phyloP scores from a whole-genome alignment of 2,797 vertebrate genomes.

The Aphelocoma californica region DNA sequence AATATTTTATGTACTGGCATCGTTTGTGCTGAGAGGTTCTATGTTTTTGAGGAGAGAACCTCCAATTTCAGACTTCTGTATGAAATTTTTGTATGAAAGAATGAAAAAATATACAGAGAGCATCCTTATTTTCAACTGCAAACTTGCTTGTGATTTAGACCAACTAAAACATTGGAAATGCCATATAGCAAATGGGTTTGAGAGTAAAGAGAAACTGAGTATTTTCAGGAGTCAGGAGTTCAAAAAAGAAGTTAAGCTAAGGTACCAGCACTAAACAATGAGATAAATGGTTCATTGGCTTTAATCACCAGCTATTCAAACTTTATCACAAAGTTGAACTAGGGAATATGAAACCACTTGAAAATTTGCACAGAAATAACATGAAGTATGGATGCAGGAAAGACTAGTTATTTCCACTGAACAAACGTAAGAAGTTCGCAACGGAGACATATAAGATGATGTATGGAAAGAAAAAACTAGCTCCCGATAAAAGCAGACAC shows the following conservation, averaged over 20 bases:
- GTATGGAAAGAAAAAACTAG: background rate
- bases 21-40: background rate
- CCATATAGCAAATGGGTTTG: background rate
- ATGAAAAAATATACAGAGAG: background rate
- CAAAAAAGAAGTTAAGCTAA: background rate
- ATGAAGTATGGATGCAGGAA: background rate
- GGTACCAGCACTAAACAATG: background rate
- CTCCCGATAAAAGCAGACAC: background rate
- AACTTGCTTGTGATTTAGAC: background rate
- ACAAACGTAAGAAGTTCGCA: background rate
- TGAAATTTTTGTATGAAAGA: background rate
- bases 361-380: background rate
- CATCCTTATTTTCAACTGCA: background rate
- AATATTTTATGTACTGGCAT: background rate
- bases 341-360: background rate
- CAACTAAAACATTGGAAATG: background rate
- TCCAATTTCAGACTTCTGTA: background rate
- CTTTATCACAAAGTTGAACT: background rate
- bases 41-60: background rate
- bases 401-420: background rate
- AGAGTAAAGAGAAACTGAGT: background rate
- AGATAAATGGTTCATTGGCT: background rate
- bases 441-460: background rate
- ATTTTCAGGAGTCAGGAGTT: background rate
- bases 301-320: conserved; percentile 36